These are phyloP conservation scores for Carettochelys insculpta DNA, from an alignment of 2,113 vertebrate species.

Conservation along the genomic window DNA sequence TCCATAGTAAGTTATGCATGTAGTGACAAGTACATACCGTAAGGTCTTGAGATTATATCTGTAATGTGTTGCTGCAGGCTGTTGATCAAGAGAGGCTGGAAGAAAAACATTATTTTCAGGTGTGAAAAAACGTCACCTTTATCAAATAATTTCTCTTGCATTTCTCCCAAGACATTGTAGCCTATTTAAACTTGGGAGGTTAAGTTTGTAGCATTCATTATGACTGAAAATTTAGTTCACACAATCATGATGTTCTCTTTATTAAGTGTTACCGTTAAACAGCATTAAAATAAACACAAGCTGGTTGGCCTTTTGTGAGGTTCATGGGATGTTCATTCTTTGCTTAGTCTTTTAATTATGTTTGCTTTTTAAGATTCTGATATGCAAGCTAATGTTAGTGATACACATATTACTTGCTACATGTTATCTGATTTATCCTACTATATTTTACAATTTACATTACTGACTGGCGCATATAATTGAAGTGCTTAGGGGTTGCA, in stretches of 20 bases:
- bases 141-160: constrained; percentile 86
- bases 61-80: constrained; percentile 93
- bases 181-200: constrained; percentile 90
- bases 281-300: constrained; percentile 74
- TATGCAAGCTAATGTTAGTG: constrained; percentile 13
- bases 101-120: constrained; percentile 95
- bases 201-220: constrained; percentile 91
- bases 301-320: constrained; percentile 72
- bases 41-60: constrained; percentile 91
- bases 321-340: constrained; percentile 58
- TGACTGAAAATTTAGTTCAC: constrained; percentile 82
- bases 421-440: constrained; percentile 51
- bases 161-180: constrained; percentile 82
- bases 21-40: constrained; percentile 91
- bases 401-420: background rate
- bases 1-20: constrained; percentile 88
- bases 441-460: constrained; percentile 41
- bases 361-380: constrained; percentile 54
- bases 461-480: constrained; percentile 30
- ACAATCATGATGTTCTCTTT: constrained; percentile 79
- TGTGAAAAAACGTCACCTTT: constrained; percentile 97
- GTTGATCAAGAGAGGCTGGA: constrained; percentile 88
- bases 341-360: constrained; percentile 72
- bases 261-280: constrained; percentile 79
- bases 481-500: constrained; percentile 44